These are phyloP conservation scores for Harlomillsia oculata DNA, from an alignment of 1,140 invertebrate genomes.

Conservation along the genomic window DNA sequence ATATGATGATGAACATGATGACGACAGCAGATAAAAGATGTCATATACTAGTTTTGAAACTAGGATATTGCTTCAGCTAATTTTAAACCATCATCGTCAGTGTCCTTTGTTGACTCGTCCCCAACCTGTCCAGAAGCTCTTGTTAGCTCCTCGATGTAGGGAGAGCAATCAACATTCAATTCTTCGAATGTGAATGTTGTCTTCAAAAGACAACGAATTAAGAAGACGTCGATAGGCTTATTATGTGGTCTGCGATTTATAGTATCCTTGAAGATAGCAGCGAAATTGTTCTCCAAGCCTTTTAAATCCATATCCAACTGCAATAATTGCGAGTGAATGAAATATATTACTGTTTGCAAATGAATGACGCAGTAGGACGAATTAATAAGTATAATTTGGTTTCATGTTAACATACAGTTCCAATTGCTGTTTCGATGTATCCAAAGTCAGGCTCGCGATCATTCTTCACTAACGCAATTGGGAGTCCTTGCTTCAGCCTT, in stretches of 20 bases:
- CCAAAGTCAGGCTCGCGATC: constrained; percentile 59
- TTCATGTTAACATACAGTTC: constrained; percentile 49
- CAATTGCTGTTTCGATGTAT: constrained; percentile 52
- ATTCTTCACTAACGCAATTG: constrained; percentile 54
- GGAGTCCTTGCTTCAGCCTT: constrained; percentile 55
- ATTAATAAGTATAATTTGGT: neutral
- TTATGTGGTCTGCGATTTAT: constrained; percentile 51
- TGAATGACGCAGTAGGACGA: neutral
- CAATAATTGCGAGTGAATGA: constrained; percentile 38
- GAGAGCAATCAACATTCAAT: constrained; percentile 54
- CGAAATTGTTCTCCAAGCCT: constrained; percentile 61
- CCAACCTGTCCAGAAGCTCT: too few species aligned
- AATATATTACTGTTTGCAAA: neutral
- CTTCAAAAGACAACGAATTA: constrained; percentile 49
- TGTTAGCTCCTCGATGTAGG: too few species aligned
- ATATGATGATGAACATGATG: too few species aligned
- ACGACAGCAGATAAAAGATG: too few species aligned
- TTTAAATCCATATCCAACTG: constrained; percentile 59
- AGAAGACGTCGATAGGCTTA: constrained; percentile 48
- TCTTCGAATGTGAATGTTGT: constrained; percentile 52
- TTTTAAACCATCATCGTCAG: too few species aligned
- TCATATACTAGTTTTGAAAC: too few species aligned
- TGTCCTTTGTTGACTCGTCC: too few species aligned
- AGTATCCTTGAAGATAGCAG: constrained; percentile 52
- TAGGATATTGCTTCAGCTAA: too few species aligned